Conservation (phyloP, 2,113 vertebrate genomes). For the Carassius carassius region DNA sequence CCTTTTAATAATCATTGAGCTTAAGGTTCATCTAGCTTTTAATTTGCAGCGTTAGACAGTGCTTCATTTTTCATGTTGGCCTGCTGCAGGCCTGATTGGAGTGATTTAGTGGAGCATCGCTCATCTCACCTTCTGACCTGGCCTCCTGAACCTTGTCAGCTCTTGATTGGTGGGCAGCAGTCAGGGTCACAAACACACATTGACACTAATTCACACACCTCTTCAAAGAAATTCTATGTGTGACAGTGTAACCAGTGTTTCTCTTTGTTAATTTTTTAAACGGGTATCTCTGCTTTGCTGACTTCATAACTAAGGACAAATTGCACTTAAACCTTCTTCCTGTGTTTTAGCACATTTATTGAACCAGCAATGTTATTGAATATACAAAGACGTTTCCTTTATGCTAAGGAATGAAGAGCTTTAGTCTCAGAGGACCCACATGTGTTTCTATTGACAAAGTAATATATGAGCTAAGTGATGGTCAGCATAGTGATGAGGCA, state of each 20-base stretch:
- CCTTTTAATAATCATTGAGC: background rate
- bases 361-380: background rate
- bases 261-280: background rate
- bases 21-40: slow-evolving; percentile 1
- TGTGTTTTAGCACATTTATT: slow-evolving; percentile 19
- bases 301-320: slow-evolving; percentile 39
- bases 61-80: background rate
- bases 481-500: slow-evolving; percentile 15
- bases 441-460: slow-evolving; percentile 35
- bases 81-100: background rate
- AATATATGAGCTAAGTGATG: slow-evolving; percentile 40
- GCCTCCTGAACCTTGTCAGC: slow-evolving; percentile 22
- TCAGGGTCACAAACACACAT: slow-evolving; percentile 31
- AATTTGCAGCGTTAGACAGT: background rate
- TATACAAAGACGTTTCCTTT: slow-evolving; percentile 2
- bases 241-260: background rate
- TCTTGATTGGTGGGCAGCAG: slow-evolving; percentile 32
- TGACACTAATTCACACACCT: background rate
- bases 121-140: slow-evolving; percentile 24
- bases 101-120: slow-evolving; percentile 16
- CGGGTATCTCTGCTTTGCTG: slow-evolving; percentile 20
- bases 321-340: slow-evolving; percentile 41
- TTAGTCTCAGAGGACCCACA: slow-evolving; percentile 32
- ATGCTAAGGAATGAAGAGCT: slow-evolving; percentile 19
- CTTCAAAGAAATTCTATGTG: background rate